These are phyloP conservation scores for Cylas formicarius DNA, from an alignment of 1,140 invertebrate genomes.

Conservation along the genomic window DNA sequence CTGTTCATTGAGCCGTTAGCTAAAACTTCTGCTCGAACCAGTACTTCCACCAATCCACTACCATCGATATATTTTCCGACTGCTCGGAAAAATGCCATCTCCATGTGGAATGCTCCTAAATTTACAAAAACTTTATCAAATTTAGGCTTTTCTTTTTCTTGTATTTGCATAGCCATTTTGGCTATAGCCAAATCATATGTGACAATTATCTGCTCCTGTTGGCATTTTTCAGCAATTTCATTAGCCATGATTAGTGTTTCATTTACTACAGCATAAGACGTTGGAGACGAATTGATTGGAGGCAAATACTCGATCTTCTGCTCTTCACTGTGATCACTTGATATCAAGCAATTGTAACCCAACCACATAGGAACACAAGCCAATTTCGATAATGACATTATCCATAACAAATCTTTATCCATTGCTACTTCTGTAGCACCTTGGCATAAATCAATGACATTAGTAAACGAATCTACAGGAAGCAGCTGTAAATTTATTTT, in stretches of 20 bases:
- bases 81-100: conserved; percentile 41
- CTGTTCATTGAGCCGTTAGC: conserved; percentile 39
- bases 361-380: conserved; percentile 35
- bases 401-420: conserved; percentile 35
- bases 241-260: conserved; percentile 25
- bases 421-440: conserved; percentile 23
- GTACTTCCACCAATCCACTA: conserved; percentile 35
- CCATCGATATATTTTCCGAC: conserved; percentile 39
- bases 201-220: conserved; percentile 22
- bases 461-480: conserved; percentile 12
- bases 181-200: conserved; percentile 42
- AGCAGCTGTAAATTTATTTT: conserved; percentile 10
- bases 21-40: conserved; percentile 36
- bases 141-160: conserved; percentile 32
- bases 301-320: conserved; percentile 31
- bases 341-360: conserved; percentile 33
- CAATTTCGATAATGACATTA: conserved; percentile 31
- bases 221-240: conserved; percentile 21
- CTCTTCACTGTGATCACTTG: conserved; percentile 23
- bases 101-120: conserved; percentile 40
- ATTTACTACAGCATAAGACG: conserved; percentile 13
- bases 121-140: conserved; percentile 25
- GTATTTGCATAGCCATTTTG: conserved; percentile 40
- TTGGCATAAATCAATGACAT: conserved; percentile 18
- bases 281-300: conserved; percentile 28